Base-by-base conservation (phyloP, 2,797 vertebrate genomes). In the Meda fulgida region DNA sequence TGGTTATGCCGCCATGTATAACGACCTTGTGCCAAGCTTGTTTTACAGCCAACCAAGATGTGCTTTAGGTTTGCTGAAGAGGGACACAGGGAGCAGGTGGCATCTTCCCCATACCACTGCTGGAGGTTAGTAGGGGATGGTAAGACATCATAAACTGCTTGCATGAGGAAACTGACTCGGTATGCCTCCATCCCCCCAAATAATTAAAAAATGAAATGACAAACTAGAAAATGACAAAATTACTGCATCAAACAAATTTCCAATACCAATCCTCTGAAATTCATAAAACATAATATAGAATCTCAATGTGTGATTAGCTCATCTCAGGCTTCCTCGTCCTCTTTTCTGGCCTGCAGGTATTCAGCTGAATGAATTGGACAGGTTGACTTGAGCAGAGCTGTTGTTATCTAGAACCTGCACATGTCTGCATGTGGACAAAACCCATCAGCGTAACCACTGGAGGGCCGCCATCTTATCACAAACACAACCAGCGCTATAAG, bases 341-440 rank as follows among this genome's bases (percentile, higher is more conserved):
- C 77, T 26, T 6, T 71, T 67, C 36, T 43, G 63, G 69, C 80
- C 69, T 36, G 65, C 78, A 87, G 87, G 87, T 85, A 67, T 69
- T 80, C 76, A 71, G 18, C 19, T 19, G 80, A 81, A 60, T 66
- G 85, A 84, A 81, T 38, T 51, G 88, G 77, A 83, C 72, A 60
- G 80, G 69, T 73, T 60, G 51, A 31, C 87, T 87, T 83, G 85
- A 87, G 89, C 89, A 81, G 89, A 87, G 40, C 29, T 63, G 70
- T 76, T 90, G 92, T 94, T 95, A 95, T 95, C 94, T 93, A 89
- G 89, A 85, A 86, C 80, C 65, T 86, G 88, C 94, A 95, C 86
- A 87, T 89, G 87, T 85, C 86, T 82, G 85, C 80, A 83, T 51
- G 80, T 73, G 81, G 81, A 84, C 75, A 88, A 46, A 88, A 91